Conservation (phyloP, 2,797 vertebrate genomes). For the Characodon lateralis region DNA sequence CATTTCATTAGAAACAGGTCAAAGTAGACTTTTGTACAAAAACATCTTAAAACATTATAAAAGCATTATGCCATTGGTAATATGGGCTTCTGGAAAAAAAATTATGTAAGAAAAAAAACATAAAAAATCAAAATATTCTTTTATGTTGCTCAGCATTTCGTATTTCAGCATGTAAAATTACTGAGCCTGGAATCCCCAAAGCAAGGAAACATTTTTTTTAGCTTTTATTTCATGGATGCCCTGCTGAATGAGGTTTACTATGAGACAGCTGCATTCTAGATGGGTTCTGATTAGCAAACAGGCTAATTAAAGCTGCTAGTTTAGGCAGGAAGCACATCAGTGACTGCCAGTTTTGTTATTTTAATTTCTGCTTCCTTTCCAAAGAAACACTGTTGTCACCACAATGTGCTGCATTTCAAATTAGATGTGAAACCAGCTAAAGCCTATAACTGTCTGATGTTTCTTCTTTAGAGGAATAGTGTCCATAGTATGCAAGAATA, state of each 20-base stretch:
- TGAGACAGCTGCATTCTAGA: not conserved
- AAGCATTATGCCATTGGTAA: not conserved
- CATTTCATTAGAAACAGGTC: constrained; percentile 27
- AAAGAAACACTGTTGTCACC: not conserved
- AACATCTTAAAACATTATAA: constrained; percentile 5
- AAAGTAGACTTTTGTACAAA: constrained; percentile 14
- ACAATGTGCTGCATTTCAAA: not conserved
- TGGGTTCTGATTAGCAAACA: constrained; percentile 2
- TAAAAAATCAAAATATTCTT: not conserved
- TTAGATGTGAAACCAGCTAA: not conserved
- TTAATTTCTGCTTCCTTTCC: not conserved
- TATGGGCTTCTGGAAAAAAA: not conserved
- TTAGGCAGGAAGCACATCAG: not conserved
- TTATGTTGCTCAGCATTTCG: constrained; percentile 6
- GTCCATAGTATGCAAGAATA: not conserved
- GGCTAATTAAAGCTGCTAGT: constrained; percentile 33
- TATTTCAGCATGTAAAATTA: constrained; percentile 12
- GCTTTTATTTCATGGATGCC: constrained; percentile 15
- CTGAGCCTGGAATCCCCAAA: constrained; percentile 11
- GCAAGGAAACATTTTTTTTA: constrained; percentile 25
- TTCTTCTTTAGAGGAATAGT: not conserved
- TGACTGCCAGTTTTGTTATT: not conserved
- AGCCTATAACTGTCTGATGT: not conserved
- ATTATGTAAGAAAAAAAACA: no score
- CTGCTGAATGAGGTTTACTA: not conserved